These are phyloP conservation scores for Loripinus fragilis DNA, from an alignment of 2,888 invertebrate genomes.

Conservation along the genomic window DNA sequence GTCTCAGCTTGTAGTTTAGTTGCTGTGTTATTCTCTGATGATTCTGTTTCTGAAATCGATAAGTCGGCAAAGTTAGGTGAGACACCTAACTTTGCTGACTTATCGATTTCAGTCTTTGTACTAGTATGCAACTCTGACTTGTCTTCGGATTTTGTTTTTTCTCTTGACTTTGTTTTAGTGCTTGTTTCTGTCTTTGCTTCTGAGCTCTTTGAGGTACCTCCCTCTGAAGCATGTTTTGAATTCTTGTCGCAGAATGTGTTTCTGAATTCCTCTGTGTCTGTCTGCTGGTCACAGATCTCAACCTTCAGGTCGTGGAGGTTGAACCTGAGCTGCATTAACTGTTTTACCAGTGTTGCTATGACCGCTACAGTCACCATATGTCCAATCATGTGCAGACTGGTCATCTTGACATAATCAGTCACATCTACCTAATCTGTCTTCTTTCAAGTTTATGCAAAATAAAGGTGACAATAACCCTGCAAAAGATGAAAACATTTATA, in stretches of 20 bases:
- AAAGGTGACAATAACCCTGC: no score
- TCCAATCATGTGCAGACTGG: slow-evolving; percentile 57
- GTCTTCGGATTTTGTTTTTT: background rate
- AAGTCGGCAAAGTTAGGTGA: no score
- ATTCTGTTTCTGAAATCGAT: background rate
- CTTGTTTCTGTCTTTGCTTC: background rate
- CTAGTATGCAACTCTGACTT: background rate
- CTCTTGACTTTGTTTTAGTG: background rate
- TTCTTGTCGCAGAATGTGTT: slow-evolving; percentile 8
- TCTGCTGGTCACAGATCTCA: slow-evolving; percentile 6
- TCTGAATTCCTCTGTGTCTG: background rate
- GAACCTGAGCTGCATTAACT: slow-evolving; percentile 52
- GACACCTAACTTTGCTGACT: background rate
- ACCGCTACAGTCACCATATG: slow-evolving; percentile 60
- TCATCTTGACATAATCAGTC: no score
- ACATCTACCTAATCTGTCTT: no score
- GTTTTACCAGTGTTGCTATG: slow-evolving; percentile 57
- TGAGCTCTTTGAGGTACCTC: background rate
- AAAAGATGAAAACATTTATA: no score
- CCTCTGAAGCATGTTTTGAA: background rate
- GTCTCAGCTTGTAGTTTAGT: background rate
- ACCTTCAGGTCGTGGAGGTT: slow-evolving; percentile 8
- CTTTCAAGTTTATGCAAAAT: no score
- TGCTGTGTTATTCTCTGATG: background rate
- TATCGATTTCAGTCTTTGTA: background rate